Base-by-base conservation (phyloP, 1,140 invertebrate species). In the Apis laboriosa region DNA sequence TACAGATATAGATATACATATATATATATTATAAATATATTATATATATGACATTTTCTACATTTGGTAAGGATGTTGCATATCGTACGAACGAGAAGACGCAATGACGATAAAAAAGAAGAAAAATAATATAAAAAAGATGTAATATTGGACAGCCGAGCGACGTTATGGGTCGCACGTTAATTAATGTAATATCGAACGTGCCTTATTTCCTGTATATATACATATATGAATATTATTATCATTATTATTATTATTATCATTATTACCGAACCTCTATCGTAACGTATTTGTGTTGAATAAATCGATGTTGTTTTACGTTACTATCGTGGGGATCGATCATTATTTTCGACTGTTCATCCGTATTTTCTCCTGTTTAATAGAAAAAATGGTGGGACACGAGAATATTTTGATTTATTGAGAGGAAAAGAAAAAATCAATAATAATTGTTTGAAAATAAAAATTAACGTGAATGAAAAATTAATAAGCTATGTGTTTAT, bases 291-390 rank as follows among this genome's bases (percentile, higher is more conserved):
- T 93, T 93, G 90, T 93, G 92, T 93, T 92, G 80, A 92, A 93
- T 93, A 92, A 93, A 92, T 93, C 89, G 92, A 93, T 93, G 92
- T 93, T 93, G 92, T 93, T 93, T 93, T 93, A 93, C 90, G 91
- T 93, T 93, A 92, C 64, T 53, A 19, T 34, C 43, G n/a, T 81
- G 60, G 55, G 66, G 68, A 76, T 80, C 51, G 56, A 78, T 76
- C 13, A 82, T 53, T 67, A 55, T 67, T 67, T n/a, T 68, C 64
- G 49, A 67, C 34, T 60, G 24, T 77, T 70, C 15, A 77, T n/a
- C 34, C 34, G 51, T 24, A 24, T 21, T 78, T 63, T 19, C 17
- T 51, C 71, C 61, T n/a, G 49, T 77, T 49, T 19, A 58, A 61
- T 49, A 63, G n/a, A 61, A 43, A 24, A 74, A 61, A n/a, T 58